Evolutionary conservation across 2,888 invertebrate genomes (phyloP).

Genomic region (Rotaria sp.): DNA sequence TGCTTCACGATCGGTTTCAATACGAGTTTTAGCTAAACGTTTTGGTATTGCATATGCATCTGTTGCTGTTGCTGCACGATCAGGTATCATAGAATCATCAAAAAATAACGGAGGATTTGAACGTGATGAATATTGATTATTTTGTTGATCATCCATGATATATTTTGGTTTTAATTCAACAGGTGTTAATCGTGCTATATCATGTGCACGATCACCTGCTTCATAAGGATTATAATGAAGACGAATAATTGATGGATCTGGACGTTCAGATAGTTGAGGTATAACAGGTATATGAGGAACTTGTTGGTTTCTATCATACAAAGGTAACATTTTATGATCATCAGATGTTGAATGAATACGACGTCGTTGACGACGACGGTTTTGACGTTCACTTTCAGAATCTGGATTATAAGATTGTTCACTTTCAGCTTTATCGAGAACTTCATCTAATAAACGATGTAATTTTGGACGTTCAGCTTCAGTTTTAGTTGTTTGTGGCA

Average conservation of each 20-base stretch:
- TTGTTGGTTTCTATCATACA: background rate
- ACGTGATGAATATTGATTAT: background rate
- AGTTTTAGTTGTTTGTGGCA: too few species aligned
- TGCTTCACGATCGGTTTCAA: slow-evolving; percentile 3
- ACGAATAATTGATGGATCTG: background rate
- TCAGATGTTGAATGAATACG: background rate
- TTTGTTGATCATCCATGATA: background rate
- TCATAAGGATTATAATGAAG: slow-evolving; percentile 11
- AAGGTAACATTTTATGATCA: background rate
- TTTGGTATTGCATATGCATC: background rate
- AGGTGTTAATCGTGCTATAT: background rate
- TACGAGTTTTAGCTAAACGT: background rate
- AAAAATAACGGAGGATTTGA: background rate
- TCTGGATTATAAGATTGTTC: background rate
- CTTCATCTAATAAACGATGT: slow-evolving; percentile 23
- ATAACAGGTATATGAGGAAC: slow-evolving; percentile 18
- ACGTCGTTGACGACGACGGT: slow-evolving; percentile 26
- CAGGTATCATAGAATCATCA: background rate
- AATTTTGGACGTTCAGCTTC: slow-evolving; percentile 25
- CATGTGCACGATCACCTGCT: slow-evolving; percentile 7
- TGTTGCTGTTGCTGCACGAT: background rate
- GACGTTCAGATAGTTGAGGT: background rate
- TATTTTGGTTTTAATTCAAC: background rate
- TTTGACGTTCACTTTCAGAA: background rate
- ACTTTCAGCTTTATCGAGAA: slow-evolving; percentile 10